phyloP scores from a whole-genome alignment of 2,113 vertebrate species.

The Pyxicephalus adspersus region DNA sequence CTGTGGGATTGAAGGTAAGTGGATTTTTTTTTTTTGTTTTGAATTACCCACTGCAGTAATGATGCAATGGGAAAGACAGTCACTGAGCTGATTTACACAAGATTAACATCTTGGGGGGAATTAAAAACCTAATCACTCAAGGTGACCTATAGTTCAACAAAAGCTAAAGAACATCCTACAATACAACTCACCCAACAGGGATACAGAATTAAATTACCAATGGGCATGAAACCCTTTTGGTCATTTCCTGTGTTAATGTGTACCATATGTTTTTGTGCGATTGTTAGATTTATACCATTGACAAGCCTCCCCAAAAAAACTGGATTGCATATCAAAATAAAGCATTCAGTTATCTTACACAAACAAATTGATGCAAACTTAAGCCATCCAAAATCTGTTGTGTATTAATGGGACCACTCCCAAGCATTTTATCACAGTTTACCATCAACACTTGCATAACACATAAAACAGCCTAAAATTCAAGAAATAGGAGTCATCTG shows the following conservation, averaged over 20 bases:
- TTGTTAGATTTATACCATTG: conserved; percentile 4
- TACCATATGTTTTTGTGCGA: conserved; percentile 28
- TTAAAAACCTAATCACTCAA: neutral
- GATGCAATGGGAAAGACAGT: neutral
- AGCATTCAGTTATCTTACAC: neutral
- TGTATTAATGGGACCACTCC: neutral
- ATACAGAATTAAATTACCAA: conserved; percentile 1
- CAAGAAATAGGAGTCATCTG: too few relatives aligned
- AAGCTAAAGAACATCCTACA: too few relatives aligned
- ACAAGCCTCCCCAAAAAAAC: neutral
- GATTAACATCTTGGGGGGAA: neutral
- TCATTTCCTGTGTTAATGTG: conserved; percentile 44
- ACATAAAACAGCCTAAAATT: too few relatives aligned
- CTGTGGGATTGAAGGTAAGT: too few relatives aligned
- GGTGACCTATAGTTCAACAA: neutral
- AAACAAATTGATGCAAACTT: neutral
- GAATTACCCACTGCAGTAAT: neutral
- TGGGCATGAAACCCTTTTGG: conserved; percentile 34
- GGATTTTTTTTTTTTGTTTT: too few relatives aligned
- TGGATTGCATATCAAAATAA: neutral
- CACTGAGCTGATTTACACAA: neutral
- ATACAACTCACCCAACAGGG: conserved; percentile 2
- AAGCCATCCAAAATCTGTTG: neutral
- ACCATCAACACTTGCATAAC: too few relatives aligned
- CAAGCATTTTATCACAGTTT: too few relatives aligned